Base-by-base conservation (phyloP, 2,888 invertebrate species). In the Agonopterix arenella region DNA sequence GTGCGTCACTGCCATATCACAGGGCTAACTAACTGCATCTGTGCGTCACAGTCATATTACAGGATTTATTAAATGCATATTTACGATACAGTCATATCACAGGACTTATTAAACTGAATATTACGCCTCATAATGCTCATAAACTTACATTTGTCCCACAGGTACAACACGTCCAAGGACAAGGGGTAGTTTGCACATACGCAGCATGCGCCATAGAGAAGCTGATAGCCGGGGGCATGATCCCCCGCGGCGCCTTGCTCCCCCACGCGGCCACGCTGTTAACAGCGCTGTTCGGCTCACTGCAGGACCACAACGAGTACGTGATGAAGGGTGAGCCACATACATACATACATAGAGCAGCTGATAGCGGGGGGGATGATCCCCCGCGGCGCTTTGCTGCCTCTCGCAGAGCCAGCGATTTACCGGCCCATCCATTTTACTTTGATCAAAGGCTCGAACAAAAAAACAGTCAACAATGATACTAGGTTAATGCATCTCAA, bases 161-260 rank as follows among this genome's bases (percentile, higher is more conserved):
- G 89, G 93, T 97, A 38, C 90, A 92, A 10, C 95, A 97, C 78
- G 89, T 99, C 53, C 78, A 88, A 1, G 92, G 93, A 18, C 95
- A 94, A 73, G 93, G 93, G 45, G 98, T 99, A 7, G 96, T 98
- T 8, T 96, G 97, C 69, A 97, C 97, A 40, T 99, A 99, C 85
- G 96, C 97, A 0, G 98, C 98, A 5, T 96, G 96, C 75, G 93
- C 96, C 1, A 89, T 98, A 40, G 99, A 99, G 74, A 96, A 96
- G 76, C 91, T 98, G 53, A 79, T 98, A 0, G 92, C 93, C 10
- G 92, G 98, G 77, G 93, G 92, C 53, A 91, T 92, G 73, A 68
- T 91, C 0, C 82, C 90, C 2, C 90, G 90, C 13, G 90, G 92
- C 47, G 90, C 92, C 52, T 77, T 98, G 38, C 85, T 90, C 38